phyloP scores from a whole-genome alignment of 2,113 vertebrate species.

The Colaptes auratus region DNA sequence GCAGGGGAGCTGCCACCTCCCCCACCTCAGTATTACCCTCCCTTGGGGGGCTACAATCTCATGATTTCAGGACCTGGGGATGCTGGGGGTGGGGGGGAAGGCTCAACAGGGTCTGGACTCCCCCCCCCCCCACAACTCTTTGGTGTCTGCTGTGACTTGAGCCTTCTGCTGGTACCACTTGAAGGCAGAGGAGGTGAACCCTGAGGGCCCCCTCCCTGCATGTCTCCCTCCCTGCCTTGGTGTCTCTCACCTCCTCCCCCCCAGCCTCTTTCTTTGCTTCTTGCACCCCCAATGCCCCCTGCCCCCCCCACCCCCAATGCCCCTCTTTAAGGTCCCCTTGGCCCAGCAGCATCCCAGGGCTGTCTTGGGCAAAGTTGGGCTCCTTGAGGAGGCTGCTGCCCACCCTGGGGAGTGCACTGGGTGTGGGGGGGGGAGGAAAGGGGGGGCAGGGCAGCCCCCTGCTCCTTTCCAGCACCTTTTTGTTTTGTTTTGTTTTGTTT shows the following conservation, averaged over 20 bases:
- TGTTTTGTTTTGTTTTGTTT: not conserved
- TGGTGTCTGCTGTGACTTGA: fast-evolving
- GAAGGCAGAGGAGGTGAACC: not conserved
- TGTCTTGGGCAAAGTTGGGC: not conserved
- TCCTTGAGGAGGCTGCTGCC: not conserved
- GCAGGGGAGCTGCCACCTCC: not conserved
- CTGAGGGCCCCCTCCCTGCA: not conserved
- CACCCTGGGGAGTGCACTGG: not conserved
- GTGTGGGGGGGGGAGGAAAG: no score
- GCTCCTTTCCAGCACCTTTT: not conserved
- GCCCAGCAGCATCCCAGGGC: not conserved
- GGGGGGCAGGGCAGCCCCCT: no score
- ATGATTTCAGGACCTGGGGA: not conserved
- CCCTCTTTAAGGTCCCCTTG: not conserved
- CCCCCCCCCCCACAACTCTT: not conserved
- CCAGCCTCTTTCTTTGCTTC: fast-evolving
- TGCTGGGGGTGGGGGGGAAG: no score
- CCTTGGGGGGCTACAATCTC: not conserved
- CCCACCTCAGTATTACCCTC: slow-evolving; percentile 4
- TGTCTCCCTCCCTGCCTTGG: not conserved
- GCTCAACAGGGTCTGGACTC: not conserved
- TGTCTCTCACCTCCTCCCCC: fast-evolving
- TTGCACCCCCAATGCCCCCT: no score
- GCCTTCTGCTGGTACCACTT: not conserved
- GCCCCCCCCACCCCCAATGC: no score